Conservation (phyloP, 2,113 vertebrate species). For the Lagopus leucura region DNA sequence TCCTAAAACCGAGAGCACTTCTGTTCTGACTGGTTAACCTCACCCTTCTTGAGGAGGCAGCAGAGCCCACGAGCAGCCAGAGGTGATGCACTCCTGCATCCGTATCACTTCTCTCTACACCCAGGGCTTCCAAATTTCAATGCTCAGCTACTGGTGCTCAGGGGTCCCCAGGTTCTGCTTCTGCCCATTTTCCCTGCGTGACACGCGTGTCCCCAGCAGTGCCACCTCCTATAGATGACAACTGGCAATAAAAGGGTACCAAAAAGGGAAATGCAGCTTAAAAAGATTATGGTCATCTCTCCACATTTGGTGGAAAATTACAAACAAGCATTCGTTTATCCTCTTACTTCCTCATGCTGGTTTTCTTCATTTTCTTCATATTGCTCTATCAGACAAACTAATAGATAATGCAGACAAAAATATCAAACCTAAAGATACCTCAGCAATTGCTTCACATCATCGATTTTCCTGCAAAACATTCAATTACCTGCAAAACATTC, state of each 20-base stretch:
- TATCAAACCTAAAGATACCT: background rate
- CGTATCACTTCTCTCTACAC: background rate
- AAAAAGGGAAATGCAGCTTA: slow-evolving; percentile 18
- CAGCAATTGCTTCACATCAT: slow-evolving; percentile 2
- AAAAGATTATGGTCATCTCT: background rate
- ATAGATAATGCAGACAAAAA: background rate
- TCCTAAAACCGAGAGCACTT: background rate
- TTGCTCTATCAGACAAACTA: background rate
- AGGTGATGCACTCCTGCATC: background rate
- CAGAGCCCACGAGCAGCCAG: background rate
- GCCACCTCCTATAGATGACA: slow-evolving; percentile 26
- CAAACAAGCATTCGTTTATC: background rate
- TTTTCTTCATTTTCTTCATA: slow-evolving; percentile 19
- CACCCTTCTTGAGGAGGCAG: background rate
- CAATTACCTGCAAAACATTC: slow-evolving; percentile 49
- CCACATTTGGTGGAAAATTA: background rate
- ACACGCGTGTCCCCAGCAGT: background rate
- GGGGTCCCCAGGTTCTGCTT: background rate
- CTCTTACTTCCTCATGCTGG: background rate
- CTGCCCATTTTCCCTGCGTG: too few relatives aligned
- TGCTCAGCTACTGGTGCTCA: background rate
- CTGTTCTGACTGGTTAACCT: background rate
- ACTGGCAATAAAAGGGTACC: background rate
- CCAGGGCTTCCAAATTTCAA: background rate
- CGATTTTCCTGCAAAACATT: slow-evolving; percentile 44